These are phyloP conservation scores for Clarias gariepinus DNA, from an alignment of 2,113 vertebrate species.

Conservation along the genomic window DNA sequence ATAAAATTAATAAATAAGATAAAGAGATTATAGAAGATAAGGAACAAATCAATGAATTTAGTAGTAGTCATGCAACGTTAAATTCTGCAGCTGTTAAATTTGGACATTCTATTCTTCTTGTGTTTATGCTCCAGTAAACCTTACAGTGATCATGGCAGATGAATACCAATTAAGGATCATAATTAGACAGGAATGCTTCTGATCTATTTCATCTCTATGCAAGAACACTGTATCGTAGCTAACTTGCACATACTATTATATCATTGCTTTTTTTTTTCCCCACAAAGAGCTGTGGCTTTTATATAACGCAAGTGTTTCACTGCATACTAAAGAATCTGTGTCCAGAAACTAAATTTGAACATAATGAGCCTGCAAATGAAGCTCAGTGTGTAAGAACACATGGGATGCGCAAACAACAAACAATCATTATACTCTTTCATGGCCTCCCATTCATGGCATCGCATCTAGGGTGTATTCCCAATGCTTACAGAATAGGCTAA, in stretches of 20 bases:
- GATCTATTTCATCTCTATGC: background rate
- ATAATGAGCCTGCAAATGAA: background rate
- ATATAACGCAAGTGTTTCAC: background rate
- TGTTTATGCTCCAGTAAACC: background rate
- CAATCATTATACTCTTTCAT: background rate
- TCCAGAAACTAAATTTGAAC: background rate
- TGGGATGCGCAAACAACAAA: background rate
- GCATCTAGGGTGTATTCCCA: background rate
- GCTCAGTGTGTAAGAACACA: background rate
- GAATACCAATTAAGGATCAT: background rate
- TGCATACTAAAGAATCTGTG: background rate
- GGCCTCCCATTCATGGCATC: background rate
- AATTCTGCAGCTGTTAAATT: background rate
- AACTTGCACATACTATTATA: background rate
- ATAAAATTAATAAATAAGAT: too few species aligned
- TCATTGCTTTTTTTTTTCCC: background rate
- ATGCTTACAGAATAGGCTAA: background rate
- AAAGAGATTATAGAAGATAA: background rate
- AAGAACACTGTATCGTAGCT: constrained; percentile 16
- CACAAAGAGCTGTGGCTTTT: background rate
- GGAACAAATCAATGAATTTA: background rate
- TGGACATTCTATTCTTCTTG: too few species aligned
- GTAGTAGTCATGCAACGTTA: background rate
- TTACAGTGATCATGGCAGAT: background rate
- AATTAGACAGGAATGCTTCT: constrained; percentile 1